Percentiles rank a stretch among this genome's conserved stretches.
Evolutionary conservation across 1,140 invertebrate genomes (phyloP).

Genomic region (Drosophila novamexicana): DNA sequence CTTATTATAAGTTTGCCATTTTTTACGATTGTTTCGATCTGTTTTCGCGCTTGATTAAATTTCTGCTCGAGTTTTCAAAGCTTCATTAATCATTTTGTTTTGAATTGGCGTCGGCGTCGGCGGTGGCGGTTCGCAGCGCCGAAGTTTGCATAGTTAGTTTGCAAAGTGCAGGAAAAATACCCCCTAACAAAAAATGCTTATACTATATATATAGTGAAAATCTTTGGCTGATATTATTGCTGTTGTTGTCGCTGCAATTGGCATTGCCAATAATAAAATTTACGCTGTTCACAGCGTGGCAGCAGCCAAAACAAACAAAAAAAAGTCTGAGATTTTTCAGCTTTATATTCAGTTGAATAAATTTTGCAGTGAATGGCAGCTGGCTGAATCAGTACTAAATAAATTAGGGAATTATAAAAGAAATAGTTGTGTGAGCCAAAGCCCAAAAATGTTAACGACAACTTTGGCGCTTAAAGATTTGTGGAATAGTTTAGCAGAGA

Average conservation of each 20-base stretch:
- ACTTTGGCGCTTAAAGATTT: conserved; percentile 41
- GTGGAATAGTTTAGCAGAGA: conserved; percentile 7
- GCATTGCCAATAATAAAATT: conserved; percentile 79
- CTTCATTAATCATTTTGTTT: conserved; percentile 77
- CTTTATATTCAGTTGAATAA: conserved; percentile 33
- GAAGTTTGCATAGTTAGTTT: conserved; percentile 34
- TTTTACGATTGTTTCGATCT: conserved; percentile 69
- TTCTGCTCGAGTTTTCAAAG: conserved; percentile 69
- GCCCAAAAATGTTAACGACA: conserved; percentile 7
- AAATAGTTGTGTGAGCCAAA: conserved; percentile 4
- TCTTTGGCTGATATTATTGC: conserved; percentile 50
- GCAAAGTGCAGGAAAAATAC: conserved; percentile 18
- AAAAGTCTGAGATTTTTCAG: conserved; percentile 33
- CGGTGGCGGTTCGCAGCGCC: background rate
- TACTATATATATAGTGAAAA: conserved; percentile 26
- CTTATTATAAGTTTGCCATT: conserved; percentile 73
- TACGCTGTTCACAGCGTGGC: conserved; percentile 50
- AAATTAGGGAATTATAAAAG: conserved; percentile 58
- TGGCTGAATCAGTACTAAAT: conserved; percentile 49
- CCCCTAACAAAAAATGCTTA: background rate
- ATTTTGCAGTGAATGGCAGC: conserved; percentile 19
- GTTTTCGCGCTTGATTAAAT: conserved; percentile 79
- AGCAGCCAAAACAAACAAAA: conserved; percentile 5
- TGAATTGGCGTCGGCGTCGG: conserved; percentile 6
- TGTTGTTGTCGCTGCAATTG: conserved; percentile 58